Percentiles rank a stretch among this genome's conserved stretches.
Conservation (phyloP, 1,140 invertebrate species). For the Drosophila sechellia region DNA sequence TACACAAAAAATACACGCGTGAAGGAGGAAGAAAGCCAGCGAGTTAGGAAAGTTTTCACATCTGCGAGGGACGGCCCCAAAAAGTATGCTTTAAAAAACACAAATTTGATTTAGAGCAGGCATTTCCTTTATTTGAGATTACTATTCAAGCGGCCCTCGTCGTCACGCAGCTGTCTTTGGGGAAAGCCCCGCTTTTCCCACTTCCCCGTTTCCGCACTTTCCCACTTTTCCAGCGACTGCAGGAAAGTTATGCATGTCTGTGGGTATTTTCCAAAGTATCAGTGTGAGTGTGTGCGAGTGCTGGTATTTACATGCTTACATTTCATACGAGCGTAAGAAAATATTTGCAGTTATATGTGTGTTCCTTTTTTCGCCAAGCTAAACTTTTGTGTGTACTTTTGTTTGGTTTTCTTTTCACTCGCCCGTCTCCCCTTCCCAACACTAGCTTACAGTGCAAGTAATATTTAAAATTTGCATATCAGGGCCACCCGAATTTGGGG, state of each 20-base stretch:
- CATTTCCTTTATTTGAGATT: neutral
- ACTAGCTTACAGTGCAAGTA: conserved; percentile 54
- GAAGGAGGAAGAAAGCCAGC: neutral
- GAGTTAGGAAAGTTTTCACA: conserved; percentile 16
- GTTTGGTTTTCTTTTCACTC: conserved; percentile 65
- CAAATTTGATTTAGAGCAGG: conserved; percentile 16
- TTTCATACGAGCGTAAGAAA: conserved; percentile 76
- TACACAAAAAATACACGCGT: conserved; percentile 17
- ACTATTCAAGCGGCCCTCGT: conserved; percentile 37
- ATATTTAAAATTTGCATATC: conserved; percentile 57
- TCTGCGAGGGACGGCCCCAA: conserved; percentile 13
- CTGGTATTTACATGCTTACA: conserved; percentile 73
- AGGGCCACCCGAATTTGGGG: neutral
- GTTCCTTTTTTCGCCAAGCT: conserved; percentile 39
- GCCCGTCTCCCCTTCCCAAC: neutral
- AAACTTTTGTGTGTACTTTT: conserved; percentile 73
- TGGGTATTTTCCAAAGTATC: conserved; percentile 19
- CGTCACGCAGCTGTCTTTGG: conserved; percentile 32
- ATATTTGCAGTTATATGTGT: conserved; percentile 70
- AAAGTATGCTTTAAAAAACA: conserved; percentile 29
- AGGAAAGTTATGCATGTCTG: conserved; percentile 51
- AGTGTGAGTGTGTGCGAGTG: conserved; percentile 19
- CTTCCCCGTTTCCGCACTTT: neutral
- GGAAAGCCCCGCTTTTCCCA: neutral
- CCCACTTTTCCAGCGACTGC: conserved; percentile 44